Percentiles rank a stretch among this genome's conserved stretches.
Evolutionary conservation across 1,140 invertebrate genomes (phyloP).

Genomic region (Tetramorium alpestre): DNA sequence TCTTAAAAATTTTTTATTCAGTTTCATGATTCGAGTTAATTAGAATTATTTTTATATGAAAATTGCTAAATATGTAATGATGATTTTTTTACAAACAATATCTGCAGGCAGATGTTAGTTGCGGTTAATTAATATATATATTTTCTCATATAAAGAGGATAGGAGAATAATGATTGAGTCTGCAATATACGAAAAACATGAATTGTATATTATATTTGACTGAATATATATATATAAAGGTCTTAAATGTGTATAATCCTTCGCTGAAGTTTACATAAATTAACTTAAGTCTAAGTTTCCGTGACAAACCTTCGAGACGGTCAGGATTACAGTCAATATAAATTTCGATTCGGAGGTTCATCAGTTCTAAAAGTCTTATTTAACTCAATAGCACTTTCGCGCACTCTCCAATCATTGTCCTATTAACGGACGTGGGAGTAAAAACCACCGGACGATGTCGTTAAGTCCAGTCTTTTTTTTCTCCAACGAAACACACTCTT

Average conservation of each 20-base stretch:
- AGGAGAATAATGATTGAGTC: background rate
- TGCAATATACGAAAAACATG: conserved; percentile 75
- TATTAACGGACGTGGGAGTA: conserved; percentile 4
- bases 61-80: background rate
- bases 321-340: conserved; percentile 64
- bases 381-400: conserved; percentile 58
- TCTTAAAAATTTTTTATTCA: background rate
- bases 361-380: conserved; percentile 51
- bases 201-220: conserved; percentile 75
- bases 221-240: conserved; percentile 72
- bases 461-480: background rate
- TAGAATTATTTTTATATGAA: background rate
- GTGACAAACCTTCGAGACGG: conserved; percentile 64
- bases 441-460: background rate
- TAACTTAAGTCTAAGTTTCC: conserved; percentile 70
- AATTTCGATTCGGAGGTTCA: conserved; percentile 66
- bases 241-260: conserved; percentile 70
- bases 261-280: conserved; percentile 72
- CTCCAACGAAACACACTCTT: conserved; percentile 22
- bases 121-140: background rate
- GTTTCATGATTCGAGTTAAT: background rate
- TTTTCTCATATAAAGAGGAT: background rate
- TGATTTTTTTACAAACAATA: background rate
- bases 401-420: conserved; percentile 20
- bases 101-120: background rate